Evolutionary conservation across 1,140 invertebrate genomes (phyloP), one percentile per base, ranked within the genome.

Genomic region (Caenorhabditis latens): DNA sequence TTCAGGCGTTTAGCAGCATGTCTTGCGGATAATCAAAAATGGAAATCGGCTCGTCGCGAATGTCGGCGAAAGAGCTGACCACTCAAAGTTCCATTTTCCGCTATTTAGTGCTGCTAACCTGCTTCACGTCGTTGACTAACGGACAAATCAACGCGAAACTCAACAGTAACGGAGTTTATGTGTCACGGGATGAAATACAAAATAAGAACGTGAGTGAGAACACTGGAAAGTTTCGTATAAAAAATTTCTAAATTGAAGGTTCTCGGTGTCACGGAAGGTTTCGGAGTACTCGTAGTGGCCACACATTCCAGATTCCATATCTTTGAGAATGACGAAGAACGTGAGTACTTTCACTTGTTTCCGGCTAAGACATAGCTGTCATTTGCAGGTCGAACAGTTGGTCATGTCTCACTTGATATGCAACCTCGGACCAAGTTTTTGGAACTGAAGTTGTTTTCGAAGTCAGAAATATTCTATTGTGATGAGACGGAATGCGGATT

Each of bases 401-500:
- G 71, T 24, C 46, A 79, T 53, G 46, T 79, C 0, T 7, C 46
- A 19, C n/a, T 79, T 13, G 71, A 79, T 79, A 79, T 79, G 71
- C 71, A 79, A 24, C 71, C 71, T 11, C 71, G 71, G 1, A 50
- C 21, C n/a, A 79, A 48, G 7, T 79, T 79, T 24, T 16, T 79
- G 19, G 71, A 79, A 50, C n/a, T 79, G 46, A 79, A 79, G 46
- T n/a, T 79, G 8, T 53, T 79, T 46, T 79, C 71, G 4, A 79
- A 79, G 50, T 79, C 71, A 3, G 71, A 79, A 53, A 55, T 85
- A 4, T 85, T 75, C 24, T 85, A 85, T 40, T 85, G 84, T 43
- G 84, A 85, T 46, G 48, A 53, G 11, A 14, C 53, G 14, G 14
- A n/a, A 24, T 85, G 84, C 65, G 63, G 84, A 48, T 57, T 85